A percentile compares a stretch with the other conserved stretches of the same genome.
Conservation (phyloP, 2,113 vertebrate genomes). For the Catagonus wagneri region DNA sequence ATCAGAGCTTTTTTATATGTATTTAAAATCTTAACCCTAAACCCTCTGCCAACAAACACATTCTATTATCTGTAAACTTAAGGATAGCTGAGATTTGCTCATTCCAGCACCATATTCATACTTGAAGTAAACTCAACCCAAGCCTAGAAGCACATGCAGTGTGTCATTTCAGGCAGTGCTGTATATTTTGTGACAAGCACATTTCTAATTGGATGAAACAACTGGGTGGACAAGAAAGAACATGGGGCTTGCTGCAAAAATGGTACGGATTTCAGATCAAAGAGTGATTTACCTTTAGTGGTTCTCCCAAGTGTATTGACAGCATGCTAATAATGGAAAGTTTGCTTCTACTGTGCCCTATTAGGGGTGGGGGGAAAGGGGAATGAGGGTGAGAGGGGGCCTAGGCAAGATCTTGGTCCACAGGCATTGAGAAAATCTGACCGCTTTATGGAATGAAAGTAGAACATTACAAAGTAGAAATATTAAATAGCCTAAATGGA, state of each 20-base stretch:
- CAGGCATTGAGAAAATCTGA: not conserved
- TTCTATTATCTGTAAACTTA: slow-evolving; percentile 41
- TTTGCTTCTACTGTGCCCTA: not conserved
- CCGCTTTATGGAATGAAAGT: not conserved
- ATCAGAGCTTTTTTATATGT: not conserved
- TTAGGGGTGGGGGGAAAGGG: not conserved
- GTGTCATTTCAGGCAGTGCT: not conserved
- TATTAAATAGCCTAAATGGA: not conserved
- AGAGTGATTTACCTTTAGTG: not conserved
- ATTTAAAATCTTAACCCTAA: slow-evolving; percentile 64
- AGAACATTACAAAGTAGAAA: not conserved
- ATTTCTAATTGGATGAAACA: slow-evolving; percentile 3
- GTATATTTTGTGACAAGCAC: not conserved
- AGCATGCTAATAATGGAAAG: not conserved
- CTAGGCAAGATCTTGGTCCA: slow-evolving; percentile 5
- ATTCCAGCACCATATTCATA: not conserved
- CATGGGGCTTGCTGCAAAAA: not conserved
- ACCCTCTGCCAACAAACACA: slow-evolving; percentile 41
- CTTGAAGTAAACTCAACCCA: slow-evolving; percentile 52
- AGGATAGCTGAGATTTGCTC: not conserved
- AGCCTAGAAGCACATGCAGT: not conserved
- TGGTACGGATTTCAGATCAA: not conserved
- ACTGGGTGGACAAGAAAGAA: not conserved
- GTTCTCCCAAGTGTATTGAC: not conserved
- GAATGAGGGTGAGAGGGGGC: no score